These are phyloP conservation scores for Drepana falcataria DNA, from an alignment of 2,888 invertebrate species.

Conservation along the genomic window DNA sequence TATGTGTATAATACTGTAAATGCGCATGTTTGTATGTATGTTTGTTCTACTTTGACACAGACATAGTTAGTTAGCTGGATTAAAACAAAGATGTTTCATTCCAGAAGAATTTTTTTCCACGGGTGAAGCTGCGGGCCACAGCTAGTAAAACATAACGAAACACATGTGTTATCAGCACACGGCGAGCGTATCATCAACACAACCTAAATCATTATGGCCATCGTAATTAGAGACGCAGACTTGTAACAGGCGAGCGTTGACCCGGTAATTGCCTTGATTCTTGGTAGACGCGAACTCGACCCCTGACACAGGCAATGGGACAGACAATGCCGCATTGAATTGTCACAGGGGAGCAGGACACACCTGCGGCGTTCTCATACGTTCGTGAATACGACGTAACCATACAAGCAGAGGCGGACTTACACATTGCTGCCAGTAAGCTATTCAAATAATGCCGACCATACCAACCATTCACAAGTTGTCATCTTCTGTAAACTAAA, in stretches of 20 bases:
- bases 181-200: constrained; percentile 22
- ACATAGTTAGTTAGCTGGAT: too few relatives aligned
- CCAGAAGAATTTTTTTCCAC: too few relatives aligned
- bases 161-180: constrained; percentile 12
- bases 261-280: constrained; percentile 20
- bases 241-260: constrained; percentile 18
- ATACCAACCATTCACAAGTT: too few relatives aligned
- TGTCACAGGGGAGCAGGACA: constrained; percentile 26
- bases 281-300: constrained; percentile 28
- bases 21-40: too few relatives aligned
- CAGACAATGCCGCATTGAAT: constrained; percentile 42
- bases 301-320: constrained; percentile 16
- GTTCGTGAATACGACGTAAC: not conserved
- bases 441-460: too few relatives aligned
- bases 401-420: too few relatives aligned
- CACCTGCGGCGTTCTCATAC: constrained; percentile 11
- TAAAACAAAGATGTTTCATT: too few relatives aligned
- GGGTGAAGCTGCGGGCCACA: too few relatives aligned
- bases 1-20: too few relatives aligned
- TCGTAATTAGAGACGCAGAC: constrained; percentile 30
- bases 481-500: too few relatives aligned
- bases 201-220: constrained; percentile 43
- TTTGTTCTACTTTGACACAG: too few relatives aligned
- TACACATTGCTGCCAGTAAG: too few relatives aligned
- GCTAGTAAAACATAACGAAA: constrained; percentile 22